Evolutionary conservation across 2,888 invertebrate genomes (phyloP), one percentile per base, ranked within the genome.

Genomic region (Muschampia staudingeri): DNA sequence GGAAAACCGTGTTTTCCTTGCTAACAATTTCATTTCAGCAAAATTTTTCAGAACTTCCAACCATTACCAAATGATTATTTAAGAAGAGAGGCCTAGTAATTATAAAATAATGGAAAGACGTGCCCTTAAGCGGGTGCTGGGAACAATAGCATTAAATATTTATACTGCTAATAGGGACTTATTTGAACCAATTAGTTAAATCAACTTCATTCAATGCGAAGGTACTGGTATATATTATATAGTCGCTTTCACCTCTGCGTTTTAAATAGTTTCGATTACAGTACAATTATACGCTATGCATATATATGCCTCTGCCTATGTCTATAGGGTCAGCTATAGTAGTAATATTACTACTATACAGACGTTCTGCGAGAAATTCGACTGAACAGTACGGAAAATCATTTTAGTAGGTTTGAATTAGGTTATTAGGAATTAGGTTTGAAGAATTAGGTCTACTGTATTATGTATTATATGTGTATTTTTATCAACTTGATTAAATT

Each of bases 131-230:
- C 90, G 84, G 75, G 76, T 89, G 79, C 81, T 73, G 73, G 77
- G 83, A 88, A 94, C 95, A 95, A 95, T 93, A 89, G 90, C 87
- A 88, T 95, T 92, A 93, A 95, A 93, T 94, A 95, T 95, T 93
- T 90, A 93, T 89, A 80, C 84, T 83, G 84, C 83, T 94, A 95
- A 94, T 94, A 90, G 92, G 86, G 86, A 84, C 87, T 88, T 92
- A 91, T 93, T 95, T 94, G 90, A 91, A 90, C 91, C 88, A 93
- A 94, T 95, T 93, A 93, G 89, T 91, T 90, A 82, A 90, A 90
- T 87, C 90, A 90, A 92, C 91, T 88, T 85, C 75, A 81, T 82
- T 71, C 75, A 73, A 78, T 73, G 65, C 78, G 86, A 70, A 79
- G 87, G 25, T 14, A 48, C 5, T 8, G 0, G 4, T 25, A 61